A percentile compares a stretch with the other conserved stretches of the same genome.
Evolutionary conservation across 2,888 invertebrate species (phyloP).

Genomic region (Amiota communis): DNA sequence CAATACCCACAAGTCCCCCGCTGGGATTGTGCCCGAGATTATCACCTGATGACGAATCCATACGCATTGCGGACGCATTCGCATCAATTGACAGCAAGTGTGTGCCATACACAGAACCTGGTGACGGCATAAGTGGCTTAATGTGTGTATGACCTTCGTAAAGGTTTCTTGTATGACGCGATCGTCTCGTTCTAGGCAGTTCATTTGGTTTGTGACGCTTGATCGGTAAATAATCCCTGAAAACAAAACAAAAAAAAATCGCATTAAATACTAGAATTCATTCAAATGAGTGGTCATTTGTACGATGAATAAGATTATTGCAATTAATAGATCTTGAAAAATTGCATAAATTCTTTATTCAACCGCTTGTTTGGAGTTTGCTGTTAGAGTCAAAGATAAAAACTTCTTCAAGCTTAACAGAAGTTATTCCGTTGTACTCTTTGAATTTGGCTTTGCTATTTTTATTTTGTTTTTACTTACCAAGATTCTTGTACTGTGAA

Average conservation of each 20-base stretch:
- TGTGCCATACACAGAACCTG: slow-evolving; percentile 67
- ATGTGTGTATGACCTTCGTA: slow-evolving; percentile 78
- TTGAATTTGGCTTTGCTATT: not conserved
- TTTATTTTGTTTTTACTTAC: slow-evolving; percentile 74
- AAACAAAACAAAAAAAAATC: slow-evolving; percentile 2
- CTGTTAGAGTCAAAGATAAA: slow-evolving; percentile 58
- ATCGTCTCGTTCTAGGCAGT: slow-evolving; percentile 52
- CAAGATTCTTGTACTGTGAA: slow-evolving; percentile 89
- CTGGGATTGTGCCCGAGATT: slow-evolving; percentile 33
- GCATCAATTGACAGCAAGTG: slow-evolving; percentile 63
- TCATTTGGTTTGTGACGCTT: slow-evolving; percentile 85
- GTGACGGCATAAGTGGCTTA: slow-evolving; percentile 73
- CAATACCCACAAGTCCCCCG: slow-evolving; percentile 64
- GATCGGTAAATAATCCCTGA: slow-evolving; percentile 90
- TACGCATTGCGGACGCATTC: slow-evolving; percentile 29
- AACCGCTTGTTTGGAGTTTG: slow-evolving; percentile 17
- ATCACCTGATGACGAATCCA: slow-evolving; percentile 19
- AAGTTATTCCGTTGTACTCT: slow-evolving; percentile 53
- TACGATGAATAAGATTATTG: no score
- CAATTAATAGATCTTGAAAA: no score
- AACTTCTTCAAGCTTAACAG: slow-evolving; percentile 43
- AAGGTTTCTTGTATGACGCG: slow-evolving; percentile 74
- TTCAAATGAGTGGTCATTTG: no score
- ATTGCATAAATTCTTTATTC: no score
- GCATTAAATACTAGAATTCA: no score